These are phyloP conservation scores for Altica lythri DNA, from an alignment of 2,888 invertebrate genomes.

Conservation along the genomic window DNA sequence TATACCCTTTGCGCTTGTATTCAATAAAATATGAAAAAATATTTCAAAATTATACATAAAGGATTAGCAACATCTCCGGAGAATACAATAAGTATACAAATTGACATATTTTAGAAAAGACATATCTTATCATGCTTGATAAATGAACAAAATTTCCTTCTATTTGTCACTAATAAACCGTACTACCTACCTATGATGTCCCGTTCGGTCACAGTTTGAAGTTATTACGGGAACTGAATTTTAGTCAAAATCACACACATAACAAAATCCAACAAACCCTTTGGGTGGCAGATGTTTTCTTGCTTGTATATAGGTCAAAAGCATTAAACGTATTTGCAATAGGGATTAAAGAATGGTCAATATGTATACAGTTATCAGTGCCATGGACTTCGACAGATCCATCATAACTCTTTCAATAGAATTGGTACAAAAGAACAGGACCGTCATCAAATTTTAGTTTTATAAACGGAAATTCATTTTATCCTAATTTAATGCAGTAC, in stretches of 20 bases:
- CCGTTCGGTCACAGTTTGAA: slow-evolving; percentile 35
- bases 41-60: no score
- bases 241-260: slow-evolving; percentile 41
- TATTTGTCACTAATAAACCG: slow-evolving; percentile 35
- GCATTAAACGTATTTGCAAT: slow-evolving; percentile 49
- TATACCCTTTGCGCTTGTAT: no score
- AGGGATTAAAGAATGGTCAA: slow-evolving; percentile 50
- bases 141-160: no score
- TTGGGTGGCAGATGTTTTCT: slow-evolving; percentile 44
- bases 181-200: slow-evolving; percentile 26
- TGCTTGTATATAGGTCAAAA: slow-evolving; percentile 49
- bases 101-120: slow-evolving; percentile 7
- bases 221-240: slow-evolving; percentile 36
- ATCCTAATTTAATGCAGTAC: no score
- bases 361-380: slow-evolving; percentile 51
- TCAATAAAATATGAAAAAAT: no score
- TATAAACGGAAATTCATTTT: no score
- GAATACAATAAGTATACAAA: slow-evolving; percentile 11
- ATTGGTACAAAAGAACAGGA: slow-evolving; percentile 49
- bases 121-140: slow-evolving; percentile 23
- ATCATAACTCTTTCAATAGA: slow-evolving; percentile 51
- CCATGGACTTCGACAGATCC: slow-evolving; percentile 55
- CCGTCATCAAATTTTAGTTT: no score
- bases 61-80: slow-evolving; percentile 1
- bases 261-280: slow-evolving; percentile 27